A percentile compares a stretch with the other conserved stretches of the same genome.
Evolutionary conservation across 2,113 vertebrate genomes (phyloP).

Genomic region (Colaptes auratus): DNA sequence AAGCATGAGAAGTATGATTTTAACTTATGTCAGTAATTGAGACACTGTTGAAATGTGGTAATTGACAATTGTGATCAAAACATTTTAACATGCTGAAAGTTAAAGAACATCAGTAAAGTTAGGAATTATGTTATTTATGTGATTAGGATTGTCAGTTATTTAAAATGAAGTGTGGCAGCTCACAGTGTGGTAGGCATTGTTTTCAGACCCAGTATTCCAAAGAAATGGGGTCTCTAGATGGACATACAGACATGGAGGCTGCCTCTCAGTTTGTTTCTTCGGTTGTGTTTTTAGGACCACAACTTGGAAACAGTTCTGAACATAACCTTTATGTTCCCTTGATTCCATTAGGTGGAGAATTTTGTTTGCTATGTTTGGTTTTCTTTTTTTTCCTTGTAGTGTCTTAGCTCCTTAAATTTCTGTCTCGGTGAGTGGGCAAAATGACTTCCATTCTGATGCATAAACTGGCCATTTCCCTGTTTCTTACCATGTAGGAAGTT

Average conservation of each 20-base stretch:
- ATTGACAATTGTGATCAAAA: neutral
- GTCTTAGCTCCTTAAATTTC: neutral
- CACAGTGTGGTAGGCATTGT: neutral
- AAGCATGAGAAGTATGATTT: neutral
- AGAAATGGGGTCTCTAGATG: neutral
- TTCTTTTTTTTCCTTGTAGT: neutral
- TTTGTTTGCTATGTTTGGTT: neutral
- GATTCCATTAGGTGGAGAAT: neutral
- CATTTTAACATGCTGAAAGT: neutral
- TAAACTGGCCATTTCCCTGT: neutral
- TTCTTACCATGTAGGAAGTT: neutral
- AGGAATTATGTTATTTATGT: neutral
- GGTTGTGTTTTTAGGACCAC: neutral
- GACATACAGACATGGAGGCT: neutral
- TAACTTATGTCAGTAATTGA: neutral
- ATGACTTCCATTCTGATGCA: neutral
- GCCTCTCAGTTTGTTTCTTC: neutral
- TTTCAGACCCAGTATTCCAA: neutral
- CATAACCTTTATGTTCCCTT: neutral
- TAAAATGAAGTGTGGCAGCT: neutral
- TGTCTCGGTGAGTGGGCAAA: neutral
- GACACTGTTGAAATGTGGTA: neutral
- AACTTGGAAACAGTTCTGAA: neutral
- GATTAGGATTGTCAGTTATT: neutral
- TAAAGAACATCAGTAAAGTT: neutral